Conservation (phyloP, 2,797 vertebrate genomes). For the Harpagifer antarcticus region DNA sequence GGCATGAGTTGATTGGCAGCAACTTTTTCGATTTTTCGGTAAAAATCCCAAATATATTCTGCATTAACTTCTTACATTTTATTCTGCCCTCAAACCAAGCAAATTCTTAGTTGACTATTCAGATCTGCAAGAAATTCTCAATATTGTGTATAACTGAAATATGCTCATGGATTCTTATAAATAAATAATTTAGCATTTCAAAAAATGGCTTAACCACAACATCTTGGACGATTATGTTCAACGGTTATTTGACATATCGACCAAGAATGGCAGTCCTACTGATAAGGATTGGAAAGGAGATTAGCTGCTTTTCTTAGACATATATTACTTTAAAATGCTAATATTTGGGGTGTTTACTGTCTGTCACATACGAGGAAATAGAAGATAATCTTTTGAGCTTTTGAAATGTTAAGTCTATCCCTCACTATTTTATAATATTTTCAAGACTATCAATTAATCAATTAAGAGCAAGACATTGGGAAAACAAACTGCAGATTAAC, state of each 20-base stretch:
- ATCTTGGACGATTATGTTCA: too few relatives aligned
- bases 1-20: neutral
- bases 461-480: neutral
- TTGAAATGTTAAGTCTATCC: neutral
- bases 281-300: too few relatives aligned
- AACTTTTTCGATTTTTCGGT: neutral
- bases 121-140: too few relatives aligned
- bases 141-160: too few relatives aligned
- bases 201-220: too few relatives aligned
- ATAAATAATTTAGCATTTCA: too few relatives aligned
- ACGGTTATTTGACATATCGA: too few relatives aligned
- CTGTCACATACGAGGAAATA: neutral
- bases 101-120: too few relatives aligned
- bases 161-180: too few relatives aligned
- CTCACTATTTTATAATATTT: neutral
- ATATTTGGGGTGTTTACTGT: neutral
- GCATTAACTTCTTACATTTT: neutral
- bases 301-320: neutral
- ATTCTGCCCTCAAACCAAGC: too few relatives aligned
- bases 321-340: neutral
- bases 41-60: neutral
- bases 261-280: too few relatives aligned
- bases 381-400: neutral
- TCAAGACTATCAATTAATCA: neutral
- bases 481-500: neutral